Percentiles rank a stretch among this genome's conserved stretches.
Conservation (phyloP, 2,888 invertebrate species). For the Elmis aenea region DNA sequence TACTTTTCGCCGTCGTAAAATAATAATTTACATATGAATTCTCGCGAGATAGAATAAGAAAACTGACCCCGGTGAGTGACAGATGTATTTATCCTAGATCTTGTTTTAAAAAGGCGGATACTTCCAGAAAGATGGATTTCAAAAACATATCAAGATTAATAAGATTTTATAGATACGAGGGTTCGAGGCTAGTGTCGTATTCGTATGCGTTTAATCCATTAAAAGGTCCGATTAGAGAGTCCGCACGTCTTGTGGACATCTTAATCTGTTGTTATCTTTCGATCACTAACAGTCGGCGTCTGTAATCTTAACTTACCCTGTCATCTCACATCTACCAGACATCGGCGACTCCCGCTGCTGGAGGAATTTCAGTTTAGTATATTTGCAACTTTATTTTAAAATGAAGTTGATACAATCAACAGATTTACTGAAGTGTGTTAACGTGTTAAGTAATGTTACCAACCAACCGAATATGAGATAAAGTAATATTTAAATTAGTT, state of each 20-base stretch:
- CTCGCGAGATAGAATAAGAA: slow-evolving; percentile 13
- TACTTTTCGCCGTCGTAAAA: slow-evolving; percentile 9
- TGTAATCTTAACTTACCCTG: slow-evolving; percentile 33
- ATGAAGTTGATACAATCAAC: too few species aligned
- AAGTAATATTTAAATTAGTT: too few species aligned
- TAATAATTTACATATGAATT: too few species aligned
- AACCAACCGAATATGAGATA: too few species aligned
- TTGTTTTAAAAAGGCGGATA: slow-evolving; percentile 15
- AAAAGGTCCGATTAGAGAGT: slow-evolving; percentile 15
- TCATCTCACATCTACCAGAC: slow-evolving; percentile 27
- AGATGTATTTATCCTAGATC: slow-evolving; percentile 17
- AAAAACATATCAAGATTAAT: slow-evolving; percentile 19
- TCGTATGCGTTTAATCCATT: slow-evolving; percentile 16
- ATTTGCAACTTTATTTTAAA: too few species aligned
- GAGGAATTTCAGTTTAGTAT: too few species aligned
- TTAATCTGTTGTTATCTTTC: slow-evolving; percentile 33
- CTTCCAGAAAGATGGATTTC: slow-evolving; percentile 17
- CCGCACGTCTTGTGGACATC: slow-evolving; percentile 27
- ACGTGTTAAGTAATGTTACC: too few species aligned
- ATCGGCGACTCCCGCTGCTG: too few species aligned
- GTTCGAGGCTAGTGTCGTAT: slow-evolving; percentile 11
- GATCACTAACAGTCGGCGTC: slow-evolving; percentile 28
- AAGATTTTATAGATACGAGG: slow-evolving; percentile 15
- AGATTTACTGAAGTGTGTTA: too few species aligned
- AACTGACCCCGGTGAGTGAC: slow-evolving; percentile 18